Evolutionary conservation across 2,113 vertebrate genomes (phyloP).

Genomic region (Strix aluco): DNA sequence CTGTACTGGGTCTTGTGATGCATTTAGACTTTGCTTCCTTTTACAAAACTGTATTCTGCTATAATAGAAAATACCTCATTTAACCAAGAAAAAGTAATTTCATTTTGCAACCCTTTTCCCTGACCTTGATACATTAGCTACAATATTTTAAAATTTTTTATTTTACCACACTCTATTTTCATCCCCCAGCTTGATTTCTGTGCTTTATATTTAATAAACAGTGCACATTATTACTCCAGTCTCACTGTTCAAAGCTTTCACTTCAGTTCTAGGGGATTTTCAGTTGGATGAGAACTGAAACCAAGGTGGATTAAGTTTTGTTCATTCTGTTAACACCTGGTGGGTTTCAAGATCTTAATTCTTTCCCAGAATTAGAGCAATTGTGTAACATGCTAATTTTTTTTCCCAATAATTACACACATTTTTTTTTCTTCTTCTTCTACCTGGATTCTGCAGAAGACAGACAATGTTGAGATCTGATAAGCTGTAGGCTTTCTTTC

Average conservation of each 20-base stretch:
- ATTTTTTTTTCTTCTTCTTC: not conserved
- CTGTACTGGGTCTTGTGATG: not conserved
- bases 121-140: not conserved
- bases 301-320: not conserved
- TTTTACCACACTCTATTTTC: constrained; percentile 21
- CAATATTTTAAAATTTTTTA: not conserved
- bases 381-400: not conserved
- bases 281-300: not conserved
- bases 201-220: constrained; percentile 24
- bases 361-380: not conserved
- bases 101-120: constrained; percentile 4
- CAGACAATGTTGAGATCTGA: not conserved
- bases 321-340: not conserved
- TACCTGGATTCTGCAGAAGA: not conserved
- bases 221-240: not conserved
- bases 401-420: not conserved
- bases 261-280: not conserved
- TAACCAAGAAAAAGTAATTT: constrained; percentile 37
- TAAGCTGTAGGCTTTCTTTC: not conserved
- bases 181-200: not conserved
- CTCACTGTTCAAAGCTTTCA: not conserved
- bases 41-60: not conserved
- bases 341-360: not conserved
- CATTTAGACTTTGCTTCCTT: constrained; percentile 3
- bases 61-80: constrained; percentile 32